Conservation (phyloP, 1,140 invertebrate species). For the Dendroctonus ponderosae region DNA sequence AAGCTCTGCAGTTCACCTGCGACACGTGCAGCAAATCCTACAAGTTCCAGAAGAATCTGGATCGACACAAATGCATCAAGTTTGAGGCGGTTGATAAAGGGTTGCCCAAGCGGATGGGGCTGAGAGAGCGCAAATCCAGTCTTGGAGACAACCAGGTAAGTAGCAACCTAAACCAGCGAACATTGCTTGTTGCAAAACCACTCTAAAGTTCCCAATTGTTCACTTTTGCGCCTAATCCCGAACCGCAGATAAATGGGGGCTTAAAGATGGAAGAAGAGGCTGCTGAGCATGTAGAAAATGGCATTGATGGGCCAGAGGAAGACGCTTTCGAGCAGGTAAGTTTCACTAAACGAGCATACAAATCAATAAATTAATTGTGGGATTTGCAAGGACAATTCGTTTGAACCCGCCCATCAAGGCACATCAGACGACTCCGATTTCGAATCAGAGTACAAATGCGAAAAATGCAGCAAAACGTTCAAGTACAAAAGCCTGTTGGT, state of each 20-base stretch:
- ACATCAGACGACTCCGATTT: slow-evolving; percentile 24
- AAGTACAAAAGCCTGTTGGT: slow-evolving; percentile 38
- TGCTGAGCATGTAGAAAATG: too few species aligned
- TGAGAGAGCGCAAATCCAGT: slow-evolving; percentile 6
- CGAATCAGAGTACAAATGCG: slow-evolving; percentile 34
- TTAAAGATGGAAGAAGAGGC: too few species aligned
- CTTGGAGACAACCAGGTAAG: slow-evolving; percentile 4
- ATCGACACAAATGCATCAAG: slow-evolving; percentile 24
- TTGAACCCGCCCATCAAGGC: slow-evolving; percentile 5
- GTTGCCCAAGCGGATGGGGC: neutral
- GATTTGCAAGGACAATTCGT: too few species aligned
- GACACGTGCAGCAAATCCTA: slow-evolving; percentile 25
- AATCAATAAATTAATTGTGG: too few species aligned
- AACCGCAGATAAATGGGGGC: too few species aligned
- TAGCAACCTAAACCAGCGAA: too few species aligned
- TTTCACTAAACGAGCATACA: too few species aligned
- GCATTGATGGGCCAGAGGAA: too few species aligned
- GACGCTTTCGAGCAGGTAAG: too few species aligned
- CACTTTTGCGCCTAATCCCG: too few species aligned
- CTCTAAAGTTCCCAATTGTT: too few species aligned
- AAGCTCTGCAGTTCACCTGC: slow-evolving; percentile 20
- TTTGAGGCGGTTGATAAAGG: neutral
- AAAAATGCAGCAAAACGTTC: slow-evolving; percentile 40
- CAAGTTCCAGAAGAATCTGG: slow-evolving; percentile 26
- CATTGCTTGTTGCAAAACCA: too few species aligned